Conservation (phyloP, 2,113 vertebrate species). For the Pelobates fuscus region DNA sequence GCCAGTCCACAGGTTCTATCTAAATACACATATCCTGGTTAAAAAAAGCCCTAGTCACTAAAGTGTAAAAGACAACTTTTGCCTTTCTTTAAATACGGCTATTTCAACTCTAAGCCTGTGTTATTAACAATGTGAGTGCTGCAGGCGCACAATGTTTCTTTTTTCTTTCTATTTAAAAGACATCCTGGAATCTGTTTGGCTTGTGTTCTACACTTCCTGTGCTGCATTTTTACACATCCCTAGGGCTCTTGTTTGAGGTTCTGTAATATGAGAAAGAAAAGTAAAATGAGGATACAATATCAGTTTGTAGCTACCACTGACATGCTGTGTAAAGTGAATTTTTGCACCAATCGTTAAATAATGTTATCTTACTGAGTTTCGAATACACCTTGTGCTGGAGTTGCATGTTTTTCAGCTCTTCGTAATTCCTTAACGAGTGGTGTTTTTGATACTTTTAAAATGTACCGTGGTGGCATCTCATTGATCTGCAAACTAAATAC, state of each 20-base stretch:
- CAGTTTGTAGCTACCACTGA: slow-evolving; percentile 7
- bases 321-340: slow-evolving; percentile 3
- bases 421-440: no score
- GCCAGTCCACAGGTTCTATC: no score
- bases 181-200: neutral
- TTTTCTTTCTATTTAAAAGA: neutral
- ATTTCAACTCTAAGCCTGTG: neutral
- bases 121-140: neutral
- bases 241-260: neutral
- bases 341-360: neutral
- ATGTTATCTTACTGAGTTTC: no score
- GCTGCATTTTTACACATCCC: neutral
- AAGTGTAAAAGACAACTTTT: no score
- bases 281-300: neutral
- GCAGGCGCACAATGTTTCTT: neutral
- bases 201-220: neutral
- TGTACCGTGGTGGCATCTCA: no score
- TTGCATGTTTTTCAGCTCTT: no score
- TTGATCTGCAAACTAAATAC: no score
- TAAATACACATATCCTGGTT: no score
- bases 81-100: no score
- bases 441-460: no score
- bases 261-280: neutral
- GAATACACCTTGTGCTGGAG: no score
- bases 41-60: no score